Evolutionary conservation across 2,113 vertebrate species (phyloP).

Genomic region (Seriola quinqueradiata): DNA sequence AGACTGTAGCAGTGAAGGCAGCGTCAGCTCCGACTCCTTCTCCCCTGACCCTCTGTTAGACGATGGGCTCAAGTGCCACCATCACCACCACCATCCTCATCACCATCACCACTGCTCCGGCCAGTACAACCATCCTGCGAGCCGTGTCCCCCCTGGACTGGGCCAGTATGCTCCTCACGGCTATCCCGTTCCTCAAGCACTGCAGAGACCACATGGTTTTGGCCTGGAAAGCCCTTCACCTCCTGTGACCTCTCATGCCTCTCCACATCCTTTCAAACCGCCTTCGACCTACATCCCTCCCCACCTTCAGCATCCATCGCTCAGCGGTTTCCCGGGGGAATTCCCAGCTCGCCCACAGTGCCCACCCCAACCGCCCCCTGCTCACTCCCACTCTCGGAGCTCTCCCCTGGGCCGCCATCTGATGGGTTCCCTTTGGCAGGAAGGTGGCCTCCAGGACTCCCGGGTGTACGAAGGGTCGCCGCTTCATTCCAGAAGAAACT

Average conservation of each 20-base stretch:
- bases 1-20: slow-evolving; percentile 94
- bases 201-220: slow-evolving; percentile 84
- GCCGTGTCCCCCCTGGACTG: slow-evolving; percentile 82
- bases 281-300: slow-evolving; percentile 84
- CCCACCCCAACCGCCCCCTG: slow-evolving; percentile 67
- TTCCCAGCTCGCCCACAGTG: slow-evolving; percentile 76
- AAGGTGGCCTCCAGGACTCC: slow-evolving; percentile 87
- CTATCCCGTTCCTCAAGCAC: slow-evolving; percentile 76
- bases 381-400: slow-evolving; percentile 75
- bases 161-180: slow-evolving; percentile 78
- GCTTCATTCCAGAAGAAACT: slow-evolving; percentile 82
- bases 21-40: slow-evolving; percentile 91
- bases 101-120: slow-evolving; percentile 79
- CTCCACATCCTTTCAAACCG: slow-evolving; percentile 82
- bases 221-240: slow-evolving; percentile 86
- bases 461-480: slow-evolving; percentile 88
- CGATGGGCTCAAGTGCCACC: slow-evolving; percentile 89
- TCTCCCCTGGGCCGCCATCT: slow-evolving; percentile 82
- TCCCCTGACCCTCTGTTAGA: slow-evolving; percentile 91
- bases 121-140: slow-evolving; percentile 72
- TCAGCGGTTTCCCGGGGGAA: slow-evolving; percentile 84
- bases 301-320: slow-evolving; percentile 85
- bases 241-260: slow-evolving; percentile 22
- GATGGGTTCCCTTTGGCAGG: slow-evolving; percentile 84
- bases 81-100: slow-evolving; percentile 87